Evolutionary conservation across 2,113 vertebrate species (phyloP).

Genomic region (Ictalurus furcatus): DNA sequence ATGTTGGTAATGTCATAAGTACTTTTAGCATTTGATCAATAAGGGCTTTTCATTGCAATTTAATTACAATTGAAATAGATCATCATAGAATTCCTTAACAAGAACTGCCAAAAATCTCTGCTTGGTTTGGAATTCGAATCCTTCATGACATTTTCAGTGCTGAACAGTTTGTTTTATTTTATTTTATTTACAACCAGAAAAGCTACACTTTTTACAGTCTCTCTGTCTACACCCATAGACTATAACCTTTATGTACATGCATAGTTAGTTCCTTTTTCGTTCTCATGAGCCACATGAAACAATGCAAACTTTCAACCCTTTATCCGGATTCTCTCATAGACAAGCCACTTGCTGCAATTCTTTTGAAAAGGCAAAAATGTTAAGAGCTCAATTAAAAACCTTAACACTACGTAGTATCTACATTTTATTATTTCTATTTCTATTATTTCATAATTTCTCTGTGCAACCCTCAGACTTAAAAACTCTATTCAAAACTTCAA

Average conservation of each 20-base stretch:
- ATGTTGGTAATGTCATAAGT: neutral
- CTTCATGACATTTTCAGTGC: neutral
- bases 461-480: neutral
- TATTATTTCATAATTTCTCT: neutral
- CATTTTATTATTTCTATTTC: too few species aligned
- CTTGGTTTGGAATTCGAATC: neutral
- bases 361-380: too few species aligned
- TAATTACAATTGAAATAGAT: neutral
- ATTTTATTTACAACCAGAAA: neutral
- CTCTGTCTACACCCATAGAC: neutral
- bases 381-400: neutral
- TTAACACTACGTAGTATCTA: neutral
- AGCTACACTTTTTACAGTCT: neutral
- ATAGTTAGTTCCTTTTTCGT: neutral
- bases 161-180: neutral
- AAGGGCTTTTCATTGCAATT: neutral
- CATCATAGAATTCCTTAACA: neutral
- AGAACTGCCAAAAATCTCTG: neutral
- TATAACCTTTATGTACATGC: conserved; percentile 1
- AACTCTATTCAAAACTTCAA: neutral
- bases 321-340: neutral
- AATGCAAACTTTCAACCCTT: neutral
- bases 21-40: neutral
- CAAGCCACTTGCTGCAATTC: neutral
- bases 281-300: neutral